Conservation (phyloP, 2,888 invertebrate species). For the Amiota communis region DNA sequence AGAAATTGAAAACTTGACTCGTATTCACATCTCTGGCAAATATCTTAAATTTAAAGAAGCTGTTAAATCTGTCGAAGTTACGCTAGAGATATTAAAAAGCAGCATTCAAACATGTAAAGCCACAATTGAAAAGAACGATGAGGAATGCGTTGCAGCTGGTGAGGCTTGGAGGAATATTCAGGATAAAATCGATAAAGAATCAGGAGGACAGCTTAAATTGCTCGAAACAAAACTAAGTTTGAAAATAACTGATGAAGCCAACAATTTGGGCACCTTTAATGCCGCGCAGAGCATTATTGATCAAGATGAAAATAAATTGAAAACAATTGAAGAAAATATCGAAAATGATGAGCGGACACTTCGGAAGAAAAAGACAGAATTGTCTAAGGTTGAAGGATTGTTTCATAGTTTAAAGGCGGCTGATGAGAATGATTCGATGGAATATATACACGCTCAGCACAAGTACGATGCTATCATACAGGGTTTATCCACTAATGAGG, state of each 20-base stretch:
- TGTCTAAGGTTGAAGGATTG: conserved; percentile 77
- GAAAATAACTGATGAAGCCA: conserved; percentile 80
- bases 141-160: conserved; percentile 76
- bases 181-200: conserved; percentile 79
- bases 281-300: conserved; percentile 79
- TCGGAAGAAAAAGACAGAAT: conserved; percentile 76
- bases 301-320: conserved; percentile 80
- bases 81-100: conserved; percentile 75
- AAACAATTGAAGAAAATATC: conserved; percentile 79
- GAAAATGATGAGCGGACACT: conserved; percentile 80
- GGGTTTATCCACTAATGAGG: conserved; percentile 85
- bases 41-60: conserved; percentile 74
- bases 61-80: conserved; percentile 75
- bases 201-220: conserved; percentile 77
- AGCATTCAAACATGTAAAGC: conserved; percentile 77
- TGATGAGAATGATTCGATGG: conserved; percentile 80
- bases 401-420: conserved; percentile 81
- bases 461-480: conserved; percentile 88
- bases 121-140: conserved; percentile 76
- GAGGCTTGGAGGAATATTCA: conserved; percentile 78
- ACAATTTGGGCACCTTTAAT: conserved; percentile 78
- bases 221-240: conserved; percentile 78
- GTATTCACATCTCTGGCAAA: conserved; percentile 75
- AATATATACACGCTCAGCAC: conserved; percentile 82
- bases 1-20: conserved; percentile 86